Evolutionary conservation across 2,113 vertebrate species (phyloP).

Genomic region (Glaucidium brasilianum): DNA sequence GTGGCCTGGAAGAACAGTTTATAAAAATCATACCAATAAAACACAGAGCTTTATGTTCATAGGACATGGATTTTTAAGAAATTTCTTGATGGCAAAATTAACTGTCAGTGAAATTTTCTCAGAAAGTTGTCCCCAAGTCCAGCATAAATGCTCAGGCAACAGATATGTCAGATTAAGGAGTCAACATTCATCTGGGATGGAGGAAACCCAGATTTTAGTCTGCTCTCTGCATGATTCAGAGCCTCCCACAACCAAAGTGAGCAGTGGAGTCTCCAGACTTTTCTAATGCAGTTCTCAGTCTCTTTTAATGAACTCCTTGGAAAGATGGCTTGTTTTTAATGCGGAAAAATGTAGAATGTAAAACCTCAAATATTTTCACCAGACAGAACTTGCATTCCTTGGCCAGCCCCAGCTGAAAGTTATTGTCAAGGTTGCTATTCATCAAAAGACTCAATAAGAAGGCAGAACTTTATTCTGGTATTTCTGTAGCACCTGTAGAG

Average conservation of each 20-base stretch:
- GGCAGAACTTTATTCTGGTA: background rate
- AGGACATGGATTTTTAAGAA: background rate
- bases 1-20: background rate
- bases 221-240: background rate
- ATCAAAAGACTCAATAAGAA: background rate
- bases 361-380: slow-evolving; percentile 53
- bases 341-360: slow-evolving; percentile 40
- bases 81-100: background rate
- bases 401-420: slow-evolving; percentile 29
- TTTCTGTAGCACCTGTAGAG: slow-evolving; percentile 39
- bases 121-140: background rate
- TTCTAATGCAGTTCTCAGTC: background rate
- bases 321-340: slow-evolving; percentile 21
- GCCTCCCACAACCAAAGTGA: background rate
- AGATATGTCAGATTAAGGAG: background rate
- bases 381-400: slow-evolving; percentile 18
- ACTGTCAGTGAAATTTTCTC: background rate
- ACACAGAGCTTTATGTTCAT: background rate
- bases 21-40: background rate
- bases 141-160: background rate
- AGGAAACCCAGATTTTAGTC: background rate
- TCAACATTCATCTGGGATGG: background rate
- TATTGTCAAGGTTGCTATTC: slow-evolving; percentile 21
- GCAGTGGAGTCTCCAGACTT: background rate
- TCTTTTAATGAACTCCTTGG: slow-evolving; percentile 24